phyloP scores from a whole-genome alignment of 2,888 invertebrate species.

The Abrostola tripartita region DNA sequence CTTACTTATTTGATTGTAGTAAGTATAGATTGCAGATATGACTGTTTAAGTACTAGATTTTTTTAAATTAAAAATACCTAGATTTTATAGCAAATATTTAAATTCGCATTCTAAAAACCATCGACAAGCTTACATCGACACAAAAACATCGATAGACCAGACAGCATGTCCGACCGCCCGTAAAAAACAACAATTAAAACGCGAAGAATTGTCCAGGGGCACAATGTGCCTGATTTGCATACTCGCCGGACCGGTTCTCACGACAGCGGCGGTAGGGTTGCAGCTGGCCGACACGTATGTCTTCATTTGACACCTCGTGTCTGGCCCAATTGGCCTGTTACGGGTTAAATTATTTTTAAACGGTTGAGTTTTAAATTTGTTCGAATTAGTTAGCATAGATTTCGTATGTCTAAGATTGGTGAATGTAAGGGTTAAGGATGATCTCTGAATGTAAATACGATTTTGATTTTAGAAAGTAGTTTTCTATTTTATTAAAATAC shows the following conservation, averaged over 20 bases:
- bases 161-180: slow-evolving; percentile 51
- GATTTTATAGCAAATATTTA: too few relatives aligned
- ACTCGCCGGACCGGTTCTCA: slow-evolving; percentile 79
- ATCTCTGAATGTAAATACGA: too few relatives aligned
- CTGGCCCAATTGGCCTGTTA: not conserved
- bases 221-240: slow-evolving; percentile 84
- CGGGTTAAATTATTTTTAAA: not conserved
- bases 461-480: too few relatives aligned
- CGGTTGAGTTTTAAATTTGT: not conserved
- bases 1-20: too few relatives aligned
- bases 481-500: too few relatives aligned
- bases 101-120: slow-evolving; percentile 14
- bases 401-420: too few relatives aligned
- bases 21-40: too few relatives aligned
- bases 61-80: too few relatives aligned
- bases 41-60: too few relatives aligned
- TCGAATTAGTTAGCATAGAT: not conserved
- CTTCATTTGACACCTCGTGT: slow-evolving; percentile 58
- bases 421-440: too few relatives aligned
- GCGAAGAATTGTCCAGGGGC: slow-evolving; percentile 79
- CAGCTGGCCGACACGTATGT: slow-evolving; percentile 56
- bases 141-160: slow-evolving; percentile 47
- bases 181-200: slow-evolving; percentile 72
- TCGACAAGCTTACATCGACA: slow-evolving; percentile 35
- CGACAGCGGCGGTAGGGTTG: slow-evolving; percentile 63